Evolutionary conservation across 1,140 invertebrate genomes (phyloP).

Genomic region (Eciton burchellii): DNA sequence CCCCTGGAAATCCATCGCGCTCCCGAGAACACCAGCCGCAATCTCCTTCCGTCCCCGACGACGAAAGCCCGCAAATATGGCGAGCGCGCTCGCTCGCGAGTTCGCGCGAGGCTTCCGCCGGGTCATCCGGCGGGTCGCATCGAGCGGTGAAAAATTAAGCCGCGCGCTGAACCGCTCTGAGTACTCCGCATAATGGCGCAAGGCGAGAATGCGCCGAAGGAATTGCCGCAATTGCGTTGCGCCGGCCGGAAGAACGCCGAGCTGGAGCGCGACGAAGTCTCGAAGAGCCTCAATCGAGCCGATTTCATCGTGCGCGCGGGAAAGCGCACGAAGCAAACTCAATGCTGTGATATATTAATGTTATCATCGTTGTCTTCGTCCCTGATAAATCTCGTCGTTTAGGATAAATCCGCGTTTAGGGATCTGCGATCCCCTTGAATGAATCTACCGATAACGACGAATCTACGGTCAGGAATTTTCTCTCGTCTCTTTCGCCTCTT

Average conservation of each 20-base stretch:
- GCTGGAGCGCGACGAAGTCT: slow-evolving; percentile 12
- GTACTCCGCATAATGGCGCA: slow-evolving; percentile 41
- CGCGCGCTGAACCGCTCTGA: slow-evolving; percentile 3
- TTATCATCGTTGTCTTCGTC: not conserved
- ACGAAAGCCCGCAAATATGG: slow-evolving; percentile 17
- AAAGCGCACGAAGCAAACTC: slow-evolving; percentile 20
- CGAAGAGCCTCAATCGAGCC: slow-evolving; percentile 27
- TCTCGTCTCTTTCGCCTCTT: not conserved
- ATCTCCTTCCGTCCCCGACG: slow-evolving; percentile 26
- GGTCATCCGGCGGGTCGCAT: slow-evolving; percentile 26
- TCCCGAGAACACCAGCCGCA: slow-evolving; percentile 62
- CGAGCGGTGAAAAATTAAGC: slow-evolving; percentile 56
- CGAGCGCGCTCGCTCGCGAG: not conserved
- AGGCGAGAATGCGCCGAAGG: slow-evolving; percentile 39
- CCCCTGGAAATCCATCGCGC: slow-evolving; percentile 62
- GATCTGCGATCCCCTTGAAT: too few species aligned
- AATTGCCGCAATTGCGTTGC: slow-evolving; percentile 46
- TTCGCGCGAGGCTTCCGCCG: slow-evolving; percentile 35
- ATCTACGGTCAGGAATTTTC: not conserved
- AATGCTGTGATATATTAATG: not conserved
- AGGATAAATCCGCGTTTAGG: too few species aligned
- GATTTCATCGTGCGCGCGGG: slow-evolving; percentile 17
- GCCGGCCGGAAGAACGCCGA: not conserved
- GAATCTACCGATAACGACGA: not conserved
- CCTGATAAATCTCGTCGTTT: too few species aligned